These are phyloP conservation scores for Platichthys flesus DNA, from an alignment of 2,113 vertebrate genomes.

Conservation along the genomic window DNA sequence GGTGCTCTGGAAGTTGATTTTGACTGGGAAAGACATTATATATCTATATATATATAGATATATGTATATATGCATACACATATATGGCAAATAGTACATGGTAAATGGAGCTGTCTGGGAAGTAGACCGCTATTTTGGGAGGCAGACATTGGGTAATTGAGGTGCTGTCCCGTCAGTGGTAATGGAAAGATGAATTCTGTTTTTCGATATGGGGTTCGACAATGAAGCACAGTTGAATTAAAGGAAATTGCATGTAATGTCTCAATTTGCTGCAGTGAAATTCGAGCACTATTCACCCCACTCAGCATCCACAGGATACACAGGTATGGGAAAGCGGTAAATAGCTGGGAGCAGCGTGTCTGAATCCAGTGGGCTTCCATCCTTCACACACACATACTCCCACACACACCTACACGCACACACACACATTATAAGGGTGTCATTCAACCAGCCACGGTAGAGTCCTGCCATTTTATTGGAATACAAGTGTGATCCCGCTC, in stretches of 20 bases:
- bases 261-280: constrained; percentile 52
- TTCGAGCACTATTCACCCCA: constrained; percentile 49
- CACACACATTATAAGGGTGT: not conserved
- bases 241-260: constrained; percentile 62
- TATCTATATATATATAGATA: not conserved
- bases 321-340: constrained; percentile 23
- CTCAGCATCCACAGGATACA: constrained; percentile 34
- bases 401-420: not conserved
- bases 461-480: constrained; percentile 24
- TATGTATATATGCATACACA: constrained; percentile 3
- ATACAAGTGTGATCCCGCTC: not conserved
- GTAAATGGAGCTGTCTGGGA: not conserved
- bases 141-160: constrained; percentile 23
- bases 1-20: constrained; percentile 27
- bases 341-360: constrained; percentile 30
- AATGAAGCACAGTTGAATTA: constrained; percentile 39
- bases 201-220: constrained; percentile 15
- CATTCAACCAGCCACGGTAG: not conserved
- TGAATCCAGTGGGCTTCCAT: constrained; percentile 13
- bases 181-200: constrained; percentile 35
- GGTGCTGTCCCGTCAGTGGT: not conserved
- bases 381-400: not conserved
- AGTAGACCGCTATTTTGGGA: not conserved
- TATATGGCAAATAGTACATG: not conserved
- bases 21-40: constrained; percentile 5